Evolutionary conservation across 2,113 vertebrate genomes (phyloP).

Genomic region (Probosciger aterrimus): DNA sequence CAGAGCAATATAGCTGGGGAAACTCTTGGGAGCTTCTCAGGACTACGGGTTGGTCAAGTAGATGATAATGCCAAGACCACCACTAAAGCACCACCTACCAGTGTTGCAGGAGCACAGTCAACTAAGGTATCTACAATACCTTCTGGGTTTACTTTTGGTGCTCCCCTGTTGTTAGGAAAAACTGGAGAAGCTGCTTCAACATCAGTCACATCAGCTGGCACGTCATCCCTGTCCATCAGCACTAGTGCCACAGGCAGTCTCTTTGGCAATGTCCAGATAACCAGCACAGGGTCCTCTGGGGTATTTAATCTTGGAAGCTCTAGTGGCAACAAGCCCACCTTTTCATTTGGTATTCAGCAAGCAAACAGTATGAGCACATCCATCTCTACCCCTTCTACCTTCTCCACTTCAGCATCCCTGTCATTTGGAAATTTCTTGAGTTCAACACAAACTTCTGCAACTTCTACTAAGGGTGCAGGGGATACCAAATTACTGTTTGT

Average conservation of each 20-base stretch:
- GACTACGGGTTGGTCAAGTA: constrained; percentile 85
- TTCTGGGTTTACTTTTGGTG: constrained; percentile 70
- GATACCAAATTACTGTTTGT: constrained; percentile 19
- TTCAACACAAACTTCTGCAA: constrained; percentile 5
- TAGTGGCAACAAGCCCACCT: constrained; percentile 55
- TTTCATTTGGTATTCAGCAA: constrained; percentile 69
- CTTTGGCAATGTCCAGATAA: constrained; percentile 51
- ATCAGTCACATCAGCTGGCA: rapidly evolving
- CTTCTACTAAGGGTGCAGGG: constrained; percentile 26
- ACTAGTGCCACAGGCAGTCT: neutral
- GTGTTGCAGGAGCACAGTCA: neutral
- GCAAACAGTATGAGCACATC: neutral
- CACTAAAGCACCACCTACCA: constrained; percentile 37
- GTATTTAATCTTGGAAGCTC: constrained; percentile 70
- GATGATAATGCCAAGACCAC: constrained; percentile 78
- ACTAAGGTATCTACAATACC: constrained; percentile 33
- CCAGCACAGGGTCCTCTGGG: constrained; percentile 27
- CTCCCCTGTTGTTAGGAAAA: constrained; percentile 59
- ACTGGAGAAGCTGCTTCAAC: constrained; percentile 57
- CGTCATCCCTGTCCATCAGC: neutral
- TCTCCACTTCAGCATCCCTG: constrained; percentile 49
- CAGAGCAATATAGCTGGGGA: constrained; percentile 78
- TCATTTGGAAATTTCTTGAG: constrained; percentile 60
- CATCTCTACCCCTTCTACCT: constrained; percentile 26
- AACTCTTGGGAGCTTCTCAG: constrained; percentile 91